Base-by-base conservation (phyloP, 2,888 invertebrate genomes). In the Creontiades dilutus region DNA sequence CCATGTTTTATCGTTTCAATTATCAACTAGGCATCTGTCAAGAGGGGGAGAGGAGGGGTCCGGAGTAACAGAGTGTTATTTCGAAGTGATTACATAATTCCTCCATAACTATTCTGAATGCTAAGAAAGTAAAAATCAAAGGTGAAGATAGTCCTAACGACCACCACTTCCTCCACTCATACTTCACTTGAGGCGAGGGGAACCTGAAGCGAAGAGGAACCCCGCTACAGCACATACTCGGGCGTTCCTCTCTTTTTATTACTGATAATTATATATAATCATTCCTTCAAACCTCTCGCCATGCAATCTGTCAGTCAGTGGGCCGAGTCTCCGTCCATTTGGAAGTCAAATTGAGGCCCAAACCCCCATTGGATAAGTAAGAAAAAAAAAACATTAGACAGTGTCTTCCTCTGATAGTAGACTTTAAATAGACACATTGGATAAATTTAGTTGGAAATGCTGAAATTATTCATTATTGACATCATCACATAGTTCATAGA, bases 211-310 rank as follows among this genome's bases (percentile, higher is more conserved):
- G 13, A 11, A 13, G 48, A 7, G 9, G n/a, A n/a, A 11, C 7
- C 48, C 48, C 48, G 48, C 52, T 52, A 16, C 52, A 16, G 52
- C 52, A 12, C 16, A 52, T 14, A 52, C 52, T 11, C 52, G 1
- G 52, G 52, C 52, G 52, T 52, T 52, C 52, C 52, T 52, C 52
- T 52, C 52, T 52, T 52, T 52, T 52, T 52, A 52, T 52, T 52
- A 52, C 52, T 52, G 52, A 52, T 52, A 52, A 52, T 52, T 16
- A 52, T 52, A 52, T 52, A 52, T 52, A 52, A 52, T 52, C 52
- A 14, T 52, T 52, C 52, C 52, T 52, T 52, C 52, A 52, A 52
- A 12, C 52, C 52, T 16, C 52, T 52, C 52, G 14, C 52, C 52
- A 52, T 52, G 13, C 52, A 52, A 52, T 52, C 52, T 12, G 52